Conservation (phyloP, 2,797 vertebrate genomes). For the Microtus obscurus region DNA sequence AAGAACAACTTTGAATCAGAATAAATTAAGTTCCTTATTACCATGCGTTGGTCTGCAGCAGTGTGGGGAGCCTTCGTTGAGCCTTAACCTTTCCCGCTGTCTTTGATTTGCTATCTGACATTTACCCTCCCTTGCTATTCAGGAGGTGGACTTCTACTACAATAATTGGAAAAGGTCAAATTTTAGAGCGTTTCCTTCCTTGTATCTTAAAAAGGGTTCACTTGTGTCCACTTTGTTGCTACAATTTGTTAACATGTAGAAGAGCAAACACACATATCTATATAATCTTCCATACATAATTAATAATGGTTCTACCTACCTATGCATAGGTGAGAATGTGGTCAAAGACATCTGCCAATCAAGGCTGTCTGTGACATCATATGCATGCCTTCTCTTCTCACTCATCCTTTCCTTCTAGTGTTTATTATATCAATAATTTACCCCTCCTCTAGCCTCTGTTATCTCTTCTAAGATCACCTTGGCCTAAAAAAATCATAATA, state of each 20-base stretch:
- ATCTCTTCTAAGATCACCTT: background rate
- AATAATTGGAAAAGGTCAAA: conserved; percentile 71
- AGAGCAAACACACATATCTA: background rate
- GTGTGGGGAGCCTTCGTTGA: conserved; percentile 22
- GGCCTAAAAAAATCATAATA: background rate
- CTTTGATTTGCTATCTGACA: conserved; percentile 56
- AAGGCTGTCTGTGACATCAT: background rate
- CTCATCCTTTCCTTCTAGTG: background rate
- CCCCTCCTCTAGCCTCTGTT: background rate
- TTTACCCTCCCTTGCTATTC: conserved; percentile 66
- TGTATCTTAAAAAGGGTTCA: conserved; percentile 42
- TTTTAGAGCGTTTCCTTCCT: conserved; percentile 15
- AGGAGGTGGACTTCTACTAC: conserved; percentile 2
- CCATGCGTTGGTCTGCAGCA: conserved; percentile 8
- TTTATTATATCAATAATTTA: background rate
- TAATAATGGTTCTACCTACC: background rate
- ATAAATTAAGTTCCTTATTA: conserved; percentile 50
- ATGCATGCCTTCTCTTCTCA: background rate
- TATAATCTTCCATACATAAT: background rate
- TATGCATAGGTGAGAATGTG: background rate
- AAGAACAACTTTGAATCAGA: conserved; percentile 16
- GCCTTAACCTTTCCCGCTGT: conserved; percentile 75
- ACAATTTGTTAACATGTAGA: background rate
- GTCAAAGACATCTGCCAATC: conserved; percentile 41
- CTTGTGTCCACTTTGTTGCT: background rate